phyloP scores from a whole-genome alignment of 1,140 invertebrate species.

The Phymastichus coffea region DNA sequence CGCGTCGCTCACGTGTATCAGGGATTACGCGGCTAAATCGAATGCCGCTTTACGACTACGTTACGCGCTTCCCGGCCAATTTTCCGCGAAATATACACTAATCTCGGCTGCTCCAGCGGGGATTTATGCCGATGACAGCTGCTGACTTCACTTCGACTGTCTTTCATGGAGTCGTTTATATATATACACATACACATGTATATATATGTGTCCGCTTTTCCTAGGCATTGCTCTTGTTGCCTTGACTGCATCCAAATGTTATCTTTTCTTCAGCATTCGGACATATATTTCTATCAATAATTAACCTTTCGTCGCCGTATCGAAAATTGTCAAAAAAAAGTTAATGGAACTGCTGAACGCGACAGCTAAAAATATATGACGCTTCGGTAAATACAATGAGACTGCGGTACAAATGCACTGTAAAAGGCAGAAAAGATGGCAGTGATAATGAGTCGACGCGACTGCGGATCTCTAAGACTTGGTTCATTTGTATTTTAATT shows the following conservation, averaged over 20 bases:
- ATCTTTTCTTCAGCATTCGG: no score
- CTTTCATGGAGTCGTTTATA: not conserved
- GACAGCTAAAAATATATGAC: no score
- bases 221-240: not conserved
- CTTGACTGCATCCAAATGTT: no score
- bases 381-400: no score
- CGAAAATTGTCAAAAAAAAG: no score
- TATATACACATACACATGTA: not conserved
- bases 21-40: slow-evolving; percentile 46
- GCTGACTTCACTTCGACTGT: no score
- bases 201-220: no score
- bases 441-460: slow-evolving; percentile 54
- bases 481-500: slow-evolving; percentile 61
- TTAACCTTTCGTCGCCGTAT: no score
- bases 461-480: slow-evolving; percentile 48
- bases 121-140: not conserved
- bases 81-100: slow-evolving; percentile 28
- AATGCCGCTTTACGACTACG: slow-evolving; percentile 24
- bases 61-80: slow-evolving; percentile 9
- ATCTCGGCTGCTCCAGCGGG: slow-evolving; percentile 1
- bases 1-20: slow-evolving; percentile 42
- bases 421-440: slow-evolving; percentile 13
- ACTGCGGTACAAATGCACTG: no score
- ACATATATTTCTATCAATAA: no score
- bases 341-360: no score